Evolutionary conservation across 2,113 vertebrate genomes (phyloP), one percentile per base, ranked within the genome.

Genomic region (Grantiella picta): DNA sequence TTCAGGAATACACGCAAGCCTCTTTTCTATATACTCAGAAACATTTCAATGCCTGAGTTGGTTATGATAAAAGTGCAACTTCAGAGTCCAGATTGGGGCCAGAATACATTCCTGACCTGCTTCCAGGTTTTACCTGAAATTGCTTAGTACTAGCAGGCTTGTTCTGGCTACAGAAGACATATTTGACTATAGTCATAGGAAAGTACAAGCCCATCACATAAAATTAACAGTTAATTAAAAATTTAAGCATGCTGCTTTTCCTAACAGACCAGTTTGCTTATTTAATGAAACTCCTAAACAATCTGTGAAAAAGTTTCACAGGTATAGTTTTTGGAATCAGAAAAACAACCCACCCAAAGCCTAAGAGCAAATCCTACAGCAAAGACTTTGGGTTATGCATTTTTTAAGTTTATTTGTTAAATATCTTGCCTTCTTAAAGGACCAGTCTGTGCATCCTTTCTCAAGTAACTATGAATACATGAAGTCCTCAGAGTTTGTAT

Each of bases 261-360:
- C 65, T 49, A 65, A 64, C 4, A 31, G 10, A 75, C 7, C 2
- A 53, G 21, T 47, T 82, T 65, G 29, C 22, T 64, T 72, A 52
- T 76, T 92, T 77, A 89, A 61, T 72, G 60, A 64, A 88, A 75
- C 3, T 44, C 35, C 11, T 12, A 69, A 81, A 75, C 5, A 3
- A 60, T 9, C 25, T 17, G 12, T 31, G 15, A 56, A 66, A 63
- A 78, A 45, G 4, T 53, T 56, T 81, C 28, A 70, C 8, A 79
- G 49, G 6, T 40, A 16, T 15, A n/a, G 8, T 29, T 78, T 86
- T 24, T 71, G 40, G 18, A 89, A 56, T 60, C 19, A 78, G 9
- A 16, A 83, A 69, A 68, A 3, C 18, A 44, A 42, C 42, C 13
- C 0, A 0, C 4, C 3, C 5, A 9, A 69, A 42, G 28, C 10